A percentile compares a stretch with the other conserved stretches of the same genome.
These are phyloP conservation scores for Sceloporus tristichus DNA, from an alignment of 2,113 vertebrate species.

Conservation along the genomic window DNA sequence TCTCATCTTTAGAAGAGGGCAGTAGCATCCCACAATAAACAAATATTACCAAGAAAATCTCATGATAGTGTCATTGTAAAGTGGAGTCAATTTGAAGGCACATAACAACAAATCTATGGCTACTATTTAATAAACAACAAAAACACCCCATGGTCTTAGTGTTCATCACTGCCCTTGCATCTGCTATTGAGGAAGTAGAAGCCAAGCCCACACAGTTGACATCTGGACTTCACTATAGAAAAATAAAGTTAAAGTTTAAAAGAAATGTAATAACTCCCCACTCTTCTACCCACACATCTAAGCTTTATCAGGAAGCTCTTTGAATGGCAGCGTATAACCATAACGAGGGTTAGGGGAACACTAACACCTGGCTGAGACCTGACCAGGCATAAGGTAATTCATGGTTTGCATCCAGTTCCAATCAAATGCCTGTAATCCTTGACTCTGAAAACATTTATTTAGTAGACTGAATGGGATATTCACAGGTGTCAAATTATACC, in stretches of 20 bases:
- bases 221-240: not conserved
- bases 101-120: too few species aligned
- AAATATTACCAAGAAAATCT: too few species aligned
- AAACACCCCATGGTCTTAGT: too few species aligned
- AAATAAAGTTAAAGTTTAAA: not conserved
- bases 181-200: too few species aligned
- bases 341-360: not conserved
- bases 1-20: too few species aligned
- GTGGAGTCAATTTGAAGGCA: too few species aligned
- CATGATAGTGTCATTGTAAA: too few species aligned
- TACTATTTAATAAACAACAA: too few species aligned
- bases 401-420: not conserved
- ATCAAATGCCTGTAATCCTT: not conserved
- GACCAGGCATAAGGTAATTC: not conserved
- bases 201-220: not conserved
- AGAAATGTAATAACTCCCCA: not conserved
- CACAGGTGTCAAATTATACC: not conserved
- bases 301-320: not conserved
- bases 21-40: too few species aligned
- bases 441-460: constrained; percentile 18
- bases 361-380: not conserved
- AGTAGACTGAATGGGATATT: not conserved
- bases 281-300: constrained; percentile 15
- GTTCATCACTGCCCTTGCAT: too few species aligned
- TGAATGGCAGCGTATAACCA: not conserved